phyloP scores from a whole-genome alignment of 2,888 invertebrate genomes.

The Melinaea marsaeus region DNA sequence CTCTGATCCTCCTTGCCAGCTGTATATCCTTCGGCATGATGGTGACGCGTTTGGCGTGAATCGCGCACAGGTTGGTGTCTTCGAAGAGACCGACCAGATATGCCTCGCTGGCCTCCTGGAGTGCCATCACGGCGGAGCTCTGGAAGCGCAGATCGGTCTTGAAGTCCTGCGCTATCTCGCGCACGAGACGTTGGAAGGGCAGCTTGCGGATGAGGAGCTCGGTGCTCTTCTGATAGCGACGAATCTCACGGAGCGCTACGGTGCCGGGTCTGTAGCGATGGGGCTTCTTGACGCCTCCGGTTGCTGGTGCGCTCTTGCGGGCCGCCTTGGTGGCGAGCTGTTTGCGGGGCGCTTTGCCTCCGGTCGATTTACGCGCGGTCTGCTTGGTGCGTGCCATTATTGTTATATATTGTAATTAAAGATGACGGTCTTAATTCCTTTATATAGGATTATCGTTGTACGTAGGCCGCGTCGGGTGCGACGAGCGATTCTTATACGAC shows the following conservation, averaged over 20 bases:
- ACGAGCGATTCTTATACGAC: no score
- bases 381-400: conserved; percentile 55
- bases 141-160: conserved; percentile 97
- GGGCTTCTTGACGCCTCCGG: conserved; percentile 85
- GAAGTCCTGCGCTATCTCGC: conserved; percentile 97
- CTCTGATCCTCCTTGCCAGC: conserved; percentile 96
- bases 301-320: conserved; percentile 83
- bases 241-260: conserved; percentile 82
- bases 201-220: conserved; percentile 87
- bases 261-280: conserved; percentile 83
- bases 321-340: conserved; percentile 79
- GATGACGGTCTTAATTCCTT: no score
- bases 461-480: no score
- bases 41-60: conserved; percentile 97
- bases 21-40: conserved; percentile 99
- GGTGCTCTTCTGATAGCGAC: conserved; percentile 88
- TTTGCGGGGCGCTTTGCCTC: no score
- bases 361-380: conserved; percentile 1
- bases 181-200: conserved; percentile 92
- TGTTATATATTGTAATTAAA: no score
- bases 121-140: conserved; percentile 93
- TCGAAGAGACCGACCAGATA: conserved; percentile 96
- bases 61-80: conserved; percentile 98
- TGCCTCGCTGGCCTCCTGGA: conserved; percentile 92
- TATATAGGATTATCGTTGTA: no score